A percentile compares a stretch with the other conserved stretches of the same genome.
Evolutionary conservation across 1,140 invertebrate genomes (phyloP).

Genomic region (Sitophilus oryzae): DNA sequence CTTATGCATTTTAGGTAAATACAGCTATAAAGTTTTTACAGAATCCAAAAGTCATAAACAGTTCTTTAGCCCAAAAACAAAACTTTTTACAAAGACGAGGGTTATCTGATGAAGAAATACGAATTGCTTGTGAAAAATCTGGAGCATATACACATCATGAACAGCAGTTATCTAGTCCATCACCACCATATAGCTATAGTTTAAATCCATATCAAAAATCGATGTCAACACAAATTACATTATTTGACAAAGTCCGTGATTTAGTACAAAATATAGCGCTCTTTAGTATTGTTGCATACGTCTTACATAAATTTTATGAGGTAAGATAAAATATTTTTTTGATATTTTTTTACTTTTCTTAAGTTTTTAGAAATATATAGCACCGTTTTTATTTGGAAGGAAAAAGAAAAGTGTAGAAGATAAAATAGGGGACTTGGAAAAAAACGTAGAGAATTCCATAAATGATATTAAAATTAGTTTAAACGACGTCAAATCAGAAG

Average conservation of each 20-base stretch:
- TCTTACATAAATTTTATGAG: conserved; percentile 68
- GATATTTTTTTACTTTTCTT: conserved; percentile 6
- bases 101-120: conserved; percentile 70
- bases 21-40: conserved; percentile 82
- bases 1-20: conserved; percentile 65
- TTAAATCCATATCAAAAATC: conserved; percentile 23
- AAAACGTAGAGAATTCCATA: conserved; percentile 57
- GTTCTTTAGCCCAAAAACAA: conserved; percentile 68
- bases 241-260: conserved; percentile 57
- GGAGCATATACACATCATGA: conserved; percentile 43
- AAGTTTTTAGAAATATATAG: conserved; percentile 38
- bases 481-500: conserved; percentile 51
- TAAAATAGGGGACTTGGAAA: conserved; percentile 58
- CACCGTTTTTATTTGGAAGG: conserved; percentile 41
- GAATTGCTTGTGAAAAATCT: conserved; percentile 61
- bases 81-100: conserved; percentile 77
- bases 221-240: conserved; percentile 37
- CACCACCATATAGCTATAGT: conserved; percentile 20
- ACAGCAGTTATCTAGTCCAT: conserved; percentile 8
- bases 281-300: conserved; percentile 64
- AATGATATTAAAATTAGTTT: conserved; percentile 55
- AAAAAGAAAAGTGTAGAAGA: conserved; percentile 50
- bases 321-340: conserved; percentile 41
- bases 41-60: conserved; percentile 72
- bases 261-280: conserved; percentile 60